phyloP scores from a whole-genome alignment of 2,113 vertebrate genomes.

The Gallinago paraguaiae region DNA sequence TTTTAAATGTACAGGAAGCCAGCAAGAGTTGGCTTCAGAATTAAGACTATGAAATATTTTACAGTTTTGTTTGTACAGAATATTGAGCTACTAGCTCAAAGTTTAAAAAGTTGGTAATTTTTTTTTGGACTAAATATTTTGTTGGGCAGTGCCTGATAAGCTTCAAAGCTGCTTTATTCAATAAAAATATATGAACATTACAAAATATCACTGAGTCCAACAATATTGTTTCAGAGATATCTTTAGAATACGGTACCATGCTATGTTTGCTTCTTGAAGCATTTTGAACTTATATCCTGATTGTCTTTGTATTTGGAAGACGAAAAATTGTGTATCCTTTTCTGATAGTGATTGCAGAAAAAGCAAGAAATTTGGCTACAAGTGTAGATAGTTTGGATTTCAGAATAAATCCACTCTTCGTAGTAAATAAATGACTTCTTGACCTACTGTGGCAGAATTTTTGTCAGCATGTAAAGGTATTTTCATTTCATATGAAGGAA shows the following conservation, averaged over 20 bases:
- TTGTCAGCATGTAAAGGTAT: slow-evolving; percentile 24
- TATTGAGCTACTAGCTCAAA: slow-evolving; percentile 82
- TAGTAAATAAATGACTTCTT: slow-evolving; percentile 18
- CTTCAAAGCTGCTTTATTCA: slow-evolving; percentile 91
- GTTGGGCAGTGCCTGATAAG: slow-evolving; percentile 94
- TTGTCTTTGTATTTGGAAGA: slow-evolving; percentile 61
- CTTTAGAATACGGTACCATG: slow-evolving; percentile 74
- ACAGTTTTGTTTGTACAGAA: slow-evolving; percentile 83
- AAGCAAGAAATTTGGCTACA: slow-evolving; percentile 35
- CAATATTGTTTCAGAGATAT: slow-evolving; percentile 76
- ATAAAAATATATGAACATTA: slow-evolving; percentile 75
- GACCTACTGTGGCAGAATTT: slow-evolving; percentile 35
- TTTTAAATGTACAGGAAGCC: slow-evolving; percentile 79
- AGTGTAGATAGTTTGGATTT: slow-evolving; percentile 27
- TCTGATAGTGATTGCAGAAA: slow-evolving; percentile 39
- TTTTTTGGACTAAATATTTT: slow-evolving; percentile 81
- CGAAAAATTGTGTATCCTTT: slow-evolving; percentile 34
- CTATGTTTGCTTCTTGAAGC: slow-evolving; percentile 69
- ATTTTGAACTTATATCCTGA: slow-evolving; percentile 68
- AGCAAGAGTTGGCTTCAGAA: slow-evolving; percentile 78
- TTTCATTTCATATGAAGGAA: slow-evolving; percentile 55
- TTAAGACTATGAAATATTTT: slow-evolving; percentile 87
- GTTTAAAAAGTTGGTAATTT: slow-evolving; percentile 69
- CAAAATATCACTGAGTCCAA: slow-evolving; percentile 77
- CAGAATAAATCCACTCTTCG: background rate